Base-by-base conservation (phyloP, 2,113 vertebrate species). In the Glaucidium brasilianum region DNA sequence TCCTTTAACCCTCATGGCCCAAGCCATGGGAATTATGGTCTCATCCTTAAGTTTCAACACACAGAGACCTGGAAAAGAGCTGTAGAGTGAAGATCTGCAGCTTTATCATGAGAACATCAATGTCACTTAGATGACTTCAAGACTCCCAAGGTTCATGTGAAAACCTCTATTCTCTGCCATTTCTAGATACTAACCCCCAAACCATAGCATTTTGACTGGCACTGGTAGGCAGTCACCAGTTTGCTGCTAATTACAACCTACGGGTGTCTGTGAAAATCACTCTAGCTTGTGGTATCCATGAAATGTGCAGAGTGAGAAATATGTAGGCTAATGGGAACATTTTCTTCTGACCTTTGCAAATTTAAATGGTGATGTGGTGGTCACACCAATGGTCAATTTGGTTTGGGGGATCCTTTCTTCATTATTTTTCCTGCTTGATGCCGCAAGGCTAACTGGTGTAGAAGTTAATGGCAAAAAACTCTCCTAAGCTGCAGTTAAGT, bases 391-490 rank as follows among this genome's bases (percentile, higher is more conserved):
- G 68, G 87, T 23, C 87, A n/a, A 77, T 93, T 95, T 84, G 60
- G 52, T 91, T 85, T 64, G 73, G 64, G 80, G 80, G 73, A 81
- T 39, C 43, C 45, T 94, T 90, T 52, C 50, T 89, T 90, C 91
- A 85, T 92, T 95, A 90, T 94, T 96, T 89, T 91, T 91, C 87
- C 89, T 81, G 29, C 90, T 91, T 50, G 37, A 52, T 83, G 78
- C 79, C 19, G 12, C 45, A 88, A 81, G 88, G 94, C 93, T 94
- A 81, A 93, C 90, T 91, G 78, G 82, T 81, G 39, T 60, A 84
- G 94, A 94, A 97, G 62, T 97, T 96, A 97, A 95, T 96, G 92
- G 92, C 79, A 84, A 88, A 88, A 95, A 79, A 19, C 69, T 93
- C 85, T 96, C 68, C 62, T 41, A 84, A 96, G 63, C 81, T 90